Evolutionary conservation across 2,888 invertebrate genomes (phyloP).

Genomic region (Thalpophila matura): DNA sequence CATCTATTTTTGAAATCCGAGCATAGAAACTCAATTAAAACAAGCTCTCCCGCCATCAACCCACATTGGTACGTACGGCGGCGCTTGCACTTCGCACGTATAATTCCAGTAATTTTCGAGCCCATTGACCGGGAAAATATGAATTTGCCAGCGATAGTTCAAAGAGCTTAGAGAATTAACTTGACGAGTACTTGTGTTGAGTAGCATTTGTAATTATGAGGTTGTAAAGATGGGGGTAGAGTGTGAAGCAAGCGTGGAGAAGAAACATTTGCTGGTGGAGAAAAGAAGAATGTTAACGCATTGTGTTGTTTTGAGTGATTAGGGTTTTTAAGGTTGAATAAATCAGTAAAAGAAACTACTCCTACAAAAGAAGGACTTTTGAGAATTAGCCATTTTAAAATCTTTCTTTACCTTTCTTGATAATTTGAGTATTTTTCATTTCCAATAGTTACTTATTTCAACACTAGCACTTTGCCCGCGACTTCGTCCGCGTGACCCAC

Average conservation of each 20-base stretch:
- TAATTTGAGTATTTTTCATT: too few relatives aligned
- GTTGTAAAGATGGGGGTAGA: conserved; percentile 18
- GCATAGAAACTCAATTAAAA: conserved; percentile 52
- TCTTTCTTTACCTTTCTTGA: too few relatives aligned
- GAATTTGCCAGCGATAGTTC: conserved; percentile 77
- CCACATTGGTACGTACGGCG: conserved; percentile 12
- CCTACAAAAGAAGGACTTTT: too few relatives aligned
- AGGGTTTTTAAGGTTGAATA: background rate
- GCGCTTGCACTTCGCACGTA: conserved; percentile 71
- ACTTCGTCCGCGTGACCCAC: too few relatives aligned
- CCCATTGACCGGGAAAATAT: conserved; percentile 82
- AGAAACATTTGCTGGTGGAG: background rate
- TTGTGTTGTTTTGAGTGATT: background rate
- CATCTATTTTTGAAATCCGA: conserved; percentile 3
- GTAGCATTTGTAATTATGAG: conserved; percentile 56
- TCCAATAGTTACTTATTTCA: too few relatives aligned
- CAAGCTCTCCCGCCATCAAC: conserved; percentile 18
- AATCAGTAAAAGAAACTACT: too few relatives aligned
- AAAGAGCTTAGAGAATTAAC: conserved; percentile 78
- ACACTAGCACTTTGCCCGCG: too few relatives aligned
- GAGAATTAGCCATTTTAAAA: too few relatives aligned
- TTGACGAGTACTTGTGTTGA: conserved; percentile 62
- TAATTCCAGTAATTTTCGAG: conserved; percentile 81
- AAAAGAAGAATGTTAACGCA: too few relatives aligned
- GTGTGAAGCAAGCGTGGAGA: background rate